Base-by-base conservation (phyloP, 37 sponge, comb jelly and placozoan genomes). In the Petrosia ficiformis region DNA sequence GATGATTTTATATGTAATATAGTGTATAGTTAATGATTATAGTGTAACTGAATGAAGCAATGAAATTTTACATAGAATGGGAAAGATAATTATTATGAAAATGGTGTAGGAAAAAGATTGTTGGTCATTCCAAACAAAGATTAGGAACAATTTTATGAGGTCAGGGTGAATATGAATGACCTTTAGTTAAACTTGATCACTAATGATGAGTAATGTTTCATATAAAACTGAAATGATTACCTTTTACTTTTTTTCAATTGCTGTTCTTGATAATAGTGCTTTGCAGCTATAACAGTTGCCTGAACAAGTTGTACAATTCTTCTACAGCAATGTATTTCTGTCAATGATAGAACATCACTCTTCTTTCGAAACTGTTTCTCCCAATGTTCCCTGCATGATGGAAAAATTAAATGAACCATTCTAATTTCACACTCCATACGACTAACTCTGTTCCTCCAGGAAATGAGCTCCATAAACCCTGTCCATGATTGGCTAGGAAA, bases 251-350 rank as follows among this genome's bases (percentile, higher is more conserved):
- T 61, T 22, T 48, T 11, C 3, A 64, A 52, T 16, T 28, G 16
- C 42, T 36, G 40, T 37, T 58, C 52, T 28, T 75, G 43, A 68
- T 79, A 65, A 59, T 75, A 75, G 57, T 86, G 70, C 57, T 82
- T 86, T 42, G 61, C 79, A 37, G 71, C 78, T n/a, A 67, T 71
- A 1, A 90, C n/a, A 5, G 52, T 0, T 31, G 11, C 29, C 57
- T 78, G 76, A 59, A 85, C 74, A 26, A 87, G 41, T 66, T 77
- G 48, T 0, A 84, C 81, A 0, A 87, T 65, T 34, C 77, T 57
- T 38, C 81, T 48, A 63, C 92, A 92, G 74, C 92, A 92, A 16
- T 79, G 68, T 48, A 92, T 64, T 61, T 92, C 92, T 21, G 76
- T 82, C 40, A 81, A 48, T 48, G 89, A 87, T 6, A 92, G 34